Conservation (phyloP, 2,888 invertebrate genomes). For the Clunio marinus region DNA sequence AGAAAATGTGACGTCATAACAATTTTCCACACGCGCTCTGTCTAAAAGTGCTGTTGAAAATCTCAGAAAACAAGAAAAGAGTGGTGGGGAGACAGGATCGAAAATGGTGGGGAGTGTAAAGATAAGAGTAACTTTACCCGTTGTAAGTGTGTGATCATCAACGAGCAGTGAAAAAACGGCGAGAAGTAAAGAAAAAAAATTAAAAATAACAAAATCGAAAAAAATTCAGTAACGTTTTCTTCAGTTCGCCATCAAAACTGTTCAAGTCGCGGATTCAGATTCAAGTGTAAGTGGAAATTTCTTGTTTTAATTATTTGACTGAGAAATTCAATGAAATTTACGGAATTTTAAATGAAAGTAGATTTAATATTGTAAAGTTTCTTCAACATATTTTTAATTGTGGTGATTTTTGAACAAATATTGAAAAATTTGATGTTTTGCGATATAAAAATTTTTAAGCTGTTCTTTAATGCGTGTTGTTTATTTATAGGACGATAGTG, state of each 20-base stretch:
- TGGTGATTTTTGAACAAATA: not conserved
- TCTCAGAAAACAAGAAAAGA: not conserved
- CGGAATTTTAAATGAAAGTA: not conserved
- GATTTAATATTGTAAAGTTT: not conserved
- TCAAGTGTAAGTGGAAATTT: slow-evolving; percentile 44
- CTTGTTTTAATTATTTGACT: slow-evolving; percentile 22
- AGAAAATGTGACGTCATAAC: too few relatives aligned
- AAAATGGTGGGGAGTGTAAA: slow-evolving; percentile 28
- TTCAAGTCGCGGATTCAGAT: slow-evolving; percentile 54
- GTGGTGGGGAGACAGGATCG: slow-evolving; percentile 1
- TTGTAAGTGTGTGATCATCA: not conserved
- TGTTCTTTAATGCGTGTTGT: not conserved
- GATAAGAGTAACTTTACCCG: not conserved
- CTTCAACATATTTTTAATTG: too few relatives aligned
- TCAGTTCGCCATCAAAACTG: slow-evolving; percentile 54
- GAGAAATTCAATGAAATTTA: slow-evolving; percentile 40
- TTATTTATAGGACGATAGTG: not conserved
- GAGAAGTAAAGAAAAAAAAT: slow-evolving; percentile 6
- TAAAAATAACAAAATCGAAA: slow-evolving; percentile 34
- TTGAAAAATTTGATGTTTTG: not conserved
- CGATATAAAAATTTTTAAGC: not conserved
- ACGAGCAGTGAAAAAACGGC: not conserved
- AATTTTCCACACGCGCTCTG: not conserved
- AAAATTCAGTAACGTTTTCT: slow-evolving; percentile 43
- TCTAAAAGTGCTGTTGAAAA: not conserved